These are phyloP conservation scores for Rhinoraja longicauda DNA, from an alignment of 2,797 vertebrate species.

Conservation along the genomic window DNA sequence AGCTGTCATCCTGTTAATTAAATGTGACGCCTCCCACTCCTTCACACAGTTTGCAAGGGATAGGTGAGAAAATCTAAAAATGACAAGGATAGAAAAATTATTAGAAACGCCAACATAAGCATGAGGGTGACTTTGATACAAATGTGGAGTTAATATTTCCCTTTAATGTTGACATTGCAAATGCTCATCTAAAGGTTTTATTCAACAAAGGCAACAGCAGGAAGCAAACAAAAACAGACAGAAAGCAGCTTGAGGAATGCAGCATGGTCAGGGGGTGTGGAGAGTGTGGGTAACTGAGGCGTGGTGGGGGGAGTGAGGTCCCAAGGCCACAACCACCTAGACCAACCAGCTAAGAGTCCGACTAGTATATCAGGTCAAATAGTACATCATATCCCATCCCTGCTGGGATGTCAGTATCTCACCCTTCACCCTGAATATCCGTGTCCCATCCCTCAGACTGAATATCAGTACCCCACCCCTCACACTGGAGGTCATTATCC, in stretches of 20 bases:
- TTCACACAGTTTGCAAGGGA: background rate
- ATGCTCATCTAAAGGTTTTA: background rate
- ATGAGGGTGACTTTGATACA: background rate
- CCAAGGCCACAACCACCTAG: too few species aligned
- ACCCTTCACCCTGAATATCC: background rate
- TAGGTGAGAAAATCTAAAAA: background rate
- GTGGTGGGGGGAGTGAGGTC: too few species aligned
- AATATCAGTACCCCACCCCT: background rate
- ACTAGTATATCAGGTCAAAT: too few species aligned
- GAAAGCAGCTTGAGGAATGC: background rate
- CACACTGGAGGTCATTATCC: background rate
- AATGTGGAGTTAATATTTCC: background rate
- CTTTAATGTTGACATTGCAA: background rate
- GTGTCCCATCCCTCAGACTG: background rate
- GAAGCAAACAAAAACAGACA: background rate
- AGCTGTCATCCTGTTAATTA: background rate
- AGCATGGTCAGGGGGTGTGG: too few species aligned
- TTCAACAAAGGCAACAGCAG: background rate
- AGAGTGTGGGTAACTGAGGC: background rate
- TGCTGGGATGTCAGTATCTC: background rate
- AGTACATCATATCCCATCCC: too few species aligned
- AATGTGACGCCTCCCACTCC: background rate
- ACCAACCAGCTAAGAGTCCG: too few species aligned
- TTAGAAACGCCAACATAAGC: background rate
- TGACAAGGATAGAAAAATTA: background rate